Evolutionary conservation across 2,888 invertebrate genomes (phyloP), one percentile per base, ranked within the genome.

Genomic region (Temnothorax unifasciatus): DNA sequence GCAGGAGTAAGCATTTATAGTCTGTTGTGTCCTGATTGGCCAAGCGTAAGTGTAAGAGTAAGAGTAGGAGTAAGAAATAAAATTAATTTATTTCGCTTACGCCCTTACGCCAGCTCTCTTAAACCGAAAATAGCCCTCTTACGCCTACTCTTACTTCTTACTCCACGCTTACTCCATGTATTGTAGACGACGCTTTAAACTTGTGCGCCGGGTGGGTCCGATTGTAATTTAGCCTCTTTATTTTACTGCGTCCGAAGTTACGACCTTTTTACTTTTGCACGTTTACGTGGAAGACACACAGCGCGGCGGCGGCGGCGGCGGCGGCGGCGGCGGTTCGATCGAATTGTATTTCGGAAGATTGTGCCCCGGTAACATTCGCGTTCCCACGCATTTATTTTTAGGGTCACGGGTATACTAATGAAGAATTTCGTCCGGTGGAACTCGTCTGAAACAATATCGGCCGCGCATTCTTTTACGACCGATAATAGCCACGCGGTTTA

Each of bases 401-500:
- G 34, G 34, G 21, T 68, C 79, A 38, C 47, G 38, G 34, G n/a
- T 47, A 47, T 47, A 47, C 79, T 81, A 81, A 81, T 81, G 47
- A 81, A 81, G 59, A 73, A 81, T 81, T 77, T 81, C 73, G 59
- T 59, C 57, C 71, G 71, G 8, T 47, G 47, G 38, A 47, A 81
- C 73, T 77, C 54, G 61, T 57, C 76, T 79, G 73, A 69, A 82
- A 71, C 59, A 76, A 84, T 54, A 79, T 74, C 54, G 69, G 75
- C 29, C 74, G 74, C 63, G 47, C n/a, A 68, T 82, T 84, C 76
- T 85, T 89, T 90, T 89, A 89, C 77, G 66, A 77, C 82, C 86
- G 81, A 90, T 87, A 89, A 89, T 87, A 84, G 88, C 75, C 75
- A 59, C 75, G 87, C 83, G 82, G 85, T 76, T 85, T 82, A 86